A percentile compares a stretch with the other conserved stretches of the same genome.
Conservation (phyloP, 2,888 invertebrate species). For the Lissonota sp. region DNA sequence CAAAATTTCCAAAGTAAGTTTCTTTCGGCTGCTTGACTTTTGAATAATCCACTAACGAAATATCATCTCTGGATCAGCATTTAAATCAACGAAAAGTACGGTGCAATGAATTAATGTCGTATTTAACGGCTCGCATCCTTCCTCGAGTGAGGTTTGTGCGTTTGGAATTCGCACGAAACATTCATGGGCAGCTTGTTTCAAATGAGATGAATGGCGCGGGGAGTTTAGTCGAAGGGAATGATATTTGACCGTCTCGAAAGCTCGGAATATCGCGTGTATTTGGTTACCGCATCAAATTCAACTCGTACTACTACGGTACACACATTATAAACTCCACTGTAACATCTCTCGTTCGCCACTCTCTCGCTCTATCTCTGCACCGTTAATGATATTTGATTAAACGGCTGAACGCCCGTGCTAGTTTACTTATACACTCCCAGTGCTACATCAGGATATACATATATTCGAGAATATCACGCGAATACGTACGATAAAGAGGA, state of each 20-base stretch:
- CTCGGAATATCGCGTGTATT: constrained; percentile 56
- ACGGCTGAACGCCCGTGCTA: constrained; percentile 60
- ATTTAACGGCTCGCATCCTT: constrained; percentile 12
- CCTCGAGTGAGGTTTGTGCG: constrained; percentile 15
- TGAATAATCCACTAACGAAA: no score
- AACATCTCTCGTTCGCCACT: constrained; percentile 43
- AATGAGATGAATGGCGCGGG: constrained; percentile 37
- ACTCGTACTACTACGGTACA: constrained; percentile 30
- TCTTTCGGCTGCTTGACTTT: no score
- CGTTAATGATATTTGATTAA: constrained; percentile 66
- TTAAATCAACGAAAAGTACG: background rate
- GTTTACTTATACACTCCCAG: constrained; percentile 48
- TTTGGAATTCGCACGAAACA: constrained; percentile 34
- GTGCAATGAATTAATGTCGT: background rate
- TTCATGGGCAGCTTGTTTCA: constrained; percentile 37
- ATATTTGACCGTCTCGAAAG: constrained; percentile 61
- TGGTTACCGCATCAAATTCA: constrained; percentile 52
- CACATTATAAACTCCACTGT: constrained; percentile 50
- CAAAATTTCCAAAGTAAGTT: no score
- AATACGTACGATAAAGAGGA: constrained; percentile 42
- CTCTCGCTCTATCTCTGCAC: constrained; percentile 31
- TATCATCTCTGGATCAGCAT: no score
- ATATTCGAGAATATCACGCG: constrained; percentile 40
- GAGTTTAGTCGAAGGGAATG: constrained; percentile 57
- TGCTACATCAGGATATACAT: constrained; percentile 16